Evolutionary conservation across 2,888 invertebrate species (phyloP), one percentile per base, ranked within the genome.

Genomic region (Heliconius ismenius): DNA sequence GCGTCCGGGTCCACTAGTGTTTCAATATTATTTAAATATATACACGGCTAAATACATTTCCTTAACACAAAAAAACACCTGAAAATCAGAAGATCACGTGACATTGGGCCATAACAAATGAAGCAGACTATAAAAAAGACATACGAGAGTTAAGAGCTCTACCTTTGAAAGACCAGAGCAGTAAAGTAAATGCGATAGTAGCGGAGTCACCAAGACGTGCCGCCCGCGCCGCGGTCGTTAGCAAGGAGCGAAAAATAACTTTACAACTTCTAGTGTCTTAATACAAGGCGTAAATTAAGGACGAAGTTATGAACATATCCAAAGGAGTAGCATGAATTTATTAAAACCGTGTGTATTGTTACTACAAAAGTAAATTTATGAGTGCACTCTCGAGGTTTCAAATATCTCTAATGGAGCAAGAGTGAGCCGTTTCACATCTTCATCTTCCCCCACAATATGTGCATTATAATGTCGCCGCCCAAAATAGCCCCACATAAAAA

Each of bases 401-500:
- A 93, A 94, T 93, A 91, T 93, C 92, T 91, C 86, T 94, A 94
- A 94, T 94, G 94, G 94, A 92, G 91, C 87, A 92, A 90, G 89
- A 92, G 91, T 92, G 92, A 91, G 91, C 89, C 91, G 90, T 92
- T 90, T 90, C 89, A 92, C 92, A 90, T 92, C 90, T 92, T 89
- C 93, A 90, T 93, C 90, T 92, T 90, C 93, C 94, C 94, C 93
- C 91, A 92, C 93, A 92, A 93, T 92, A 70, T 70, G 92, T 91
- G 92, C 92, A 92, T 93, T 92, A 94, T 93, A 92, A 94, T 92
- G 94, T 92, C 90, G 89, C 88, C 86, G 89, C 90, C 92, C 87
- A 93, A 94, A 94, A 94, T 94, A 94, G 92, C 92, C 91, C 88
- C 92, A 93, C 93, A 94, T 94, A 93, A 94, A 94, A 93, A 93